These are phyloP conservation scores for Aphaenogaster floridana DNA, from an alignment of 1,140 invertebrate species.

Conservation along the genomic window DNA sequence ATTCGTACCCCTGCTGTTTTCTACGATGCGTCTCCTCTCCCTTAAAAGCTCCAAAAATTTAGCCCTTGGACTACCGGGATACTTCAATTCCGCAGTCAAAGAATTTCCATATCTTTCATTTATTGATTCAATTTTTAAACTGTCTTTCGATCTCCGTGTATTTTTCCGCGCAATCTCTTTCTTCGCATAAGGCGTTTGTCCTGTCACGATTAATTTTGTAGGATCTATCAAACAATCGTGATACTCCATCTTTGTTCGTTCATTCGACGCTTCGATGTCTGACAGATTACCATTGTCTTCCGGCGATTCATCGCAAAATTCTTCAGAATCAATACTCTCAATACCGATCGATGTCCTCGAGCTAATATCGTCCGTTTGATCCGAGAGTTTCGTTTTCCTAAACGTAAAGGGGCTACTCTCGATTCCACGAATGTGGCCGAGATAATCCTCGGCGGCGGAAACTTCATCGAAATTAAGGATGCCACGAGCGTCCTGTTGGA, in stretches of 20 bases:
- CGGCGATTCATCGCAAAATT: not conserved
- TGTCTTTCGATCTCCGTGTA: conserved; percentile 28
- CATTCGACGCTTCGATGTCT: not conserved
- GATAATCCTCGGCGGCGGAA: conserved; percentile 35
- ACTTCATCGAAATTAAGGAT: conserved; percentile 53
- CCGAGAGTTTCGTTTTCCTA: not conserved
- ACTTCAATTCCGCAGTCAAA: conserved; percentile 74
- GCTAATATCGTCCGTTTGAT: not conserved
- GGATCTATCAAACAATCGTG: not conserved
- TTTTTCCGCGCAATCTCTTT: conserved; percentile 28
- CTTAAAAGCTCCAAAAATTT: conserved; percentile 80
- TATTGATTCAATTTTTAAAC: conserved; percentile 20
- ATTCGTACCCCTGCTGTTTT: conserved; percentile 75
- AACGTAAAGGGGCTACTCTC: conserved; percentile 33
- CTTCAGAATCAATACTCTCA: not conserved
- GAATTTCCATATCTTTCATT: conserved; percentile 11
- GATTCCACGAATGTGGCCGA: conserved; percentile 70
- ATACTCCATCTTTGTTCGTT: conserved; percentile 11
- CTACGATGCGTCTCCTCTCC: conserved; percentile 81
- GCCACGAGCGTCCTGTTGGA: conserved; percentile 1
- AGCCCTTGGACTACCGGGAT: conserved; percentile 78
- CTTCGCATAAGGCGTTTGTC: not conserved
- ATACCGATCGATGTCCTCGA: not conserved
- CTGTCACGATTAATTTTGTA: not conserved
- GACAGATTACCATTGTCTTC: not conserved